Evolutionary conservation across 2,888 invertebrate species (phyloP), one percentile per base, ranked within the genome.

Genomic region (Stenurella melanura): DNA sequence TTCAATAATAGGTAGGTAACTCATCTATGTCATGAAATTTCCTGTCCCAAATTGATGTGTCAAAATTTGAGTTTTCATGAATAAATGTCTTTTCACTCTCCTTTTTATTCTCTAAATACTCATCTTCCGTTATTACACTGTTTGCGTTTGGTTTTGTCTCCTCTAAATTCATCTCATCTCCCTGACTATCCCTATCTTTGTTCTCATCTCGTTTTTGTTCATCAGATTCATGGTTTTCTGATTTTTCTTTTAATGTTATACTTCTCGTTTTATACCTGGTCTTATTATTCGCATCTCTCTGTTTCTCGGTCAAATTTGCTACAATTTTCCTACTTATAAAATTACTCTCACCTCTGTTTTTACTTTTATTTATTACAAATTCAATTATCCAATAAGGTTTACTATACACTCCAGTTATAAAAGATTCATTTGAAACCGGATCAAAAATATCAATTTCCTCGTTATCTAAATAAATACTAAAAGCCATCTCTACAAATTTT

Each of bases 241-340:
- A 60, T 21, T 26, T 60, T 60, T 60, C 26, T 15, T 60, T 60
- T 60, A 26, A 15, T 11, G 60, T 60, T 26, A 60, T 26, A 26
- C 11, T 60, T 60, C 60, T 19, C 10, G 60, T 60, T 60, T 21
- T 21, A 26, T 60, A 17, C 18, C 21, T 60, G 21, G 26, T 86
- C 11, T 17, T 63, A 21, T 19, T 60, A 60, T 60, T 21, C 19
- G 10, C 21, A 60, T 60, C 60, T 60, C 19, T 42, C 42, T 42
- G 42, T 12, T n/a, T 42, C 0, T 42, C 42, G 12, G 42, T 42
- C 42, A 42, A 42, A 42, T 34, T 34, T 34, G 42, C 42, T 12
- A 42, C 42, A 42, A 42, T 42, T 42, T 12, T 42, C 2, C 42
- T 42, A 42, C 42, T 42, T 42, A 42, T 42, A 42, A 42, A 42